Base-by-base conservation (phyloP, 2,888 invertebrate genomes). In the Amorpha juglandis region DNA sequence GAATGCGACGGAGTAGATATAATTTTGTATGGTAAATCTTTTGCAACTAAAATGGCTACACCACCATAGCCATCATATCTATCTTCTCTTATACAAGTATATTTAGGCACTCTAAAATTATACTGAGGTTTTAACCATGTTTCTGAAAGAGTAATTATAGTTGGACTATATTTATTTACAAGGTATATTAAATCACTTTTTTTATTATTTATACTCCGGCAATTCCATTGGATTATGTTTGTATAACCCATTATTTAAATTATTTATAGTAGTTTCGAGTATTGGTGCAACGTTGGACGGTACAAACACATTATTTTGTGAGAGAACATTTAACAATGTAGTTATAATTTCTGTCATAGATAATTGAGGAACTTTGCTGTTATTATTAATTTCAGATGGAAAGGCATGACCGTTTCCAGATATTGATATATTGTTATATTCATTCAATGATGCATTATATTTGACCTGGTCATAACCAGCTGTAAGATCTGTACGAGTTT, bases 171-270 rank as follows among this genome's bases (percentile, higher is more conserved):
- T 55, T 35, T 55, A 14, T 50, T 50, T 6, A 50, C n/a, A 16
- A 50, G 19, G 19, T 19, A 50, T 6, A 50, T 50, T 50, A 50
- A 35, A 27, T 33, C 16, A 33, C n/a, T 16, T 33, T 55, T 27
- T 3, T 14, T 12, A 14, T 55, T 38, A n/a, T 35, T 16, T 38
- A 35, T 12, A 16, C 16, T 38, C 27, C 55, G 12, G 55, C 55
- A 55, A n/a, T 35, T 55, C n/a, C 35, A 55, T 33, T 55, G 35
- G 16, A 55, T 33, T 33, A n/a, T 27, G 33, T 21, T 55, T 55
- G 14, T n/a, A 2, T 33, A 27, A 55, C 1, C 55, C 33, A 55
- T 27, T 33, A 12, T 55, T 50, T 50, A 50, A 50, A 19, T n/a
- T 19, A n/a, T 19, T 6, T n/a, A 19, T 19, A 7, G n/a, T 19